A percentile compares a stretch with the other conserved stretches of the same genome.
These are phyloP conservation scores for Cydia strobilella DNA, from an alignment of 1,140 invertebrate genomes.

Conservation along the genomic window DNA sequence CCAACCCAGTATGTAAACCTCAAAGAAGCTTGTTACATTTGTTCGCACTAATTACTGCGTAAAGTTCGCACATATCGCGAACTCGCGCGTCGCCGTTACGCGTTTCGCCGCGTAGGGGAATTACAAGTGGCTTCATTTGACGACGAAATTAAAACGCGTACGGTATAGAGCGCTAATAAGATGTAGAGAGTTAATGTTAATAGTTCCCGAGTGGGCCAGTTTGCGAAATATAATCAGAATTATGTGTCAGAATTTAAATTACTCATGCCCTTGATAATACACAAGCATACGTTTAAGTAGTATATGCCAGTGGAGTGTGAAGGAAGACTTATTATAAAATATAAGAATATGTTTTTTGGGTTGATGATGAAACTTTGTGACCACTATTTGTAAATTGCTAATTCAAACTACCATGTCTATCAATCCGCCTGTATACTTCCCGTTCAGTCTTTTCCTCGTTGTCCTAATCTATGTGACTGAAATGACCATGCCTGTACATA, in stretches of 20 bases:
- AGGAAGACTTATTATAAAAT: too few species aligned
- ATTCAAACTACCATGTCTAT: too few species aligned
- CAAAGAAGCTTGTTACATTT: slow-evolving; percentile 31
- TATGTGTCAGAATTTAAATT: not conserved
- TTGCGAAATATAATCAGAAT: not conserved
- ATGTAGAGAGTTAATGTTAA: slow-evolving; percentile 17
- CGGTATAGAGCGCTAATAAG: slow-evolving; percentile 11
- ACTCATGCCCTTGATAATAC: not conserved
- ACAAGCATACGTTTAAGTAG: not conserved
- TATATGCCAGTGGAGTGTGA: not conserved
- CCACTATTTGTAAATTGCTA: too few species aligned
- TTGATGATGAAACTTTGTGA: too few species aligned
- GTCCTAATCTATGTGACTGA: too few species aligned
- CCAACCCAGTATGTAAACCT: slow-evolving; percentile 21
- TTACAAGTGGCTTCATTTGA: slow-evolving; percentile 21
- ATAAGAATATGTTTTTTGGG: too few species aligned
- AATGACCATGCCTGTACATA: too few species aligned
- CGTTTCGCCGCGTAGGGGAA: slow-evolving; percentile 8
- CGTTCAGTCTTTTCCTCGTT: too few species aligned
- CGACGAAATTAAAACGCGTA: slow-evolving; percentile 21
- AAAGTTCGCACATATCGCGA: slow-evolving; percentile 21
- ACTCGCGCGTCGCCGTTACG: slow-evolving; percentile 5
- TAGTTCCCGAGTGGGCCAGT: slow-evolving; percentile 10
- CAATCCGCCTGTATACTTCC: too few species aligned
- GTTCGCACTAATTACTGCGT: slow-evolving; percentile 28